These are phyloP conservation scores for Trichechus manatus DNA, from an alignment of 2,113 vertebrate species.

Conservation along the genomic window DNA sequence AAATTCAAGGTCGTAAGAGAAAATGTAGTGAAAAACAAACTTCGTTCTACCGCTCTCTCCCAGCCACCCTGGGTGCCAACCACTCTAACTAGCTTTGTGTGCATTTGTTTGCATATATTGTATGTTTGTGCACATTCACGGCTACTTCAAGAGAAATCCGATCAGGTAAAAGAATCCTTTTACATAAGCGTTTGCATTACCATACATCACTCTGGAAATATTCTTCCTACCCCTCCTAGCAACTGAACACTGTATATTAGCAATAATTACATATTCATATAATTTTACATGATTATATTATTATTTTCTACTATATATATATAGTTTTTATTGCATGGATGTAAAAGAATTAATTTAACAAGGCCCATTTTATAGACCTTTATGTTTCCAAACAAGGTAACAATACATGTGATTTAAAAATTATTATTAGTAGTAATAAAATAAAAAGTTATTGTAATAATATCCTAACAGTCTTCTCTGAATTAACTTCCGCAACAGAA, in stretches of 20 bases:
- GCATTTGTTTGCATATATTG: background rate
- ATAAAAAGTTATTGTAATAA: background rate
- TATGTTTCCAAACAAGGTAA: background rate
- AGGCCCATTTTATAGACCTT: background rate
- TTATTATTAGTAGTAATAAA: background rate
- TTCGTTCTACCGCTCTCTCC: background rate
- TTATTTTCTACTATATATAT: background rate
- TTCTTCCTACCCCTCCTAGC: background rate
- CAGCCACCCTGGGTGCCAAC: background rate
- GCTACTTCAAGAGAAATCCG: background rate
- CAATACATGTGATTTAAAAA: background rate
- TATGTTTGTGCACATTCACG: background rate
- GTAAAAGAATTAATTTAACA: background rate
- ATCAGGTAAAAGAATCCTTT: background rate
- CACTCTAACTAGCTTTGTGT: background rate
- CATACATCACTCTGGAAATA: background rate
- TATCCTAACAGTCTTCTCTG: background rate
- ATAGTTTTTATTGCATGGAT: background rate
- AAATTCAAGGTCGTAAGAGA: background rate
- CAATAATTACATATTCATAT: background rate
- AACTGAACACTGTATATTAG: background rate
- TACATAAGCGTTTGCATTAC: background rate
- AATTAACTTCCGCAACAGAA: background rate
- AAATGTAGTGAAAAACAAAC: background rate
- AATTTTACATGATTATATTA: background rate